A percentile compares a stretch with the other conserved stretches of the same genome.
Evolutionary conservation across 2,888 invertebrate genomes (phyloP).

Genomic region (Calliopum simillimum): DNA sequence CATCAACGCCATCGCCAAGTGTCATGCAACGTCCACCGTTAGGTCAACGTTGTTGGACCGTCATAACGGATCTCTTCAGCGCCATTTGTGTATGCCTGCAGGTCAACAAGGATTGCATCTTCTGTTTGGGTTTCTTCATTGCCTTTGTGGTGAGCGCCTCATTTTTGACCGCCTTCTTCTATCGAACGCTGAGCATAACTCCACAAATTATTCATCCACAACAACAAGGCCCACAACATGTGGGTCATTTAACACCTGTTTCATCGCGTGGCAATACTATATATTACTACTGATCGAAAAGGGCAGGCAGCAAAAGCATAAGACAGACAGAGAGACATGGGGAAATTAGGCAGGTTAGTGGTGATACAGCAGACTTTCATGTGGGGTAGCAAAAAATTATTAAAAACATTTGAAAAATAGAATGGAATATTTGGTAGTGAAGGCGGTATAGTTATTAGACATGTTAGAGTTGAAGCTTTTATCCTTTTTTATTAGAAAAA

Average conservation of each 20-base stretch:
- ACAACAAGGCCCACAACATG: background rate
- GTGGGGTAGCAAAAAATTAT: background rate
- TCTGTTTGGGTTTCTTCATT: slow-evolving; percentile 61
- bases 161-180: slow-evolving; percentile 64
- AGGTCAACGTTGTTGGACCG: slow-evolving; percentile 50
- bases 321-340: background rate
- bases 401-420: background rate
- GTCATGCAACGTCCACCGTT: slow-evolving; percentile 48
- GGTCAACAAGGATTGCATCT: slow-evolving; percentile 63
- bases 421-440: background rate
- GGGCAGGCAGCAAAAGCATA: background rate
- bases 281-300: slow-evolving; percentile 18
- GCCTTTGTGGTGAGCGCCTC: slow-evolving; percentile 63
- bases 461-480: too few species aligned
- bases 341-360: too few species aligned
- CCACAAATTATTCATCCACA: slow-evolving; percentile 44
- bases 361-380: background rate
- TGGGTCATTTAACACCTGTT: background rate
- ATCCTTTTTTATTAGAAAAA: too few species aligned
- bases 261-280: background rate
- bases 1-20: slow-evolving; percentile 49
- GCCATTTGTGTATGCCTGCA: slow-evolving; percentile 51
- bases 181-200: slow-evolving; percentile 57
- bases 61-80: slow-evolving; percentile 46
- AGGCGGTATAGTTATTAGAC: too few species aligned